These are phyloP conservation scores for Pseudomyrmex concolor DNA, from an alignment of 1,140 invertebrate genomes.

Conservation along the genomic window DNA sequence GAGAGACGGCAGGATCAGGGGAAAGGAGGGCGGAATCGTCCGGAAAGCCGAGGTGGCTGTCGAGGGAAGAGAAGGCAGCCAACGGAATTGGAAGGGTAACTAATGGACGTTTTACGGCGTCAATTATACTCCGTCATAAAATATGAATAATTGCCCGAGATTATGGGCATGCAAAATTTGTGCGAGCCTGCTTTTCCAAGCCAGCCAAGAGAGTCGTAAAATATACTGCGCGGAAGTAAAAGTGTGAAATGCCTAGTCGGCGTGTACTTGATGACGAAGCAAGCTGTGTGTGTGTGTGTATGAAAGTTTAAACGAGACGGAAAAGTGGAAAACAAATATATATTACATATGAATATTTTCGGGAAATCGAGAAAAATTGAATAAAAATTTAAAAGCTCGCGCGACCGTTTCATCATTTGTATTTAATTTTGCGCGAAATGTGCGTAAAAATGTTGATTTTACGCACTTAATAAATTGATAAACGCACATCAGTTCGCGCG, in stretches of 20 bases:
- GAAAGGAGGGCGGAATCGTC: conserved; percentile 39
- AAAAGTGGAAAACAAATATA: too few relatives aligned
- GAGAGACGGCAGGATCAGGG: background rate
- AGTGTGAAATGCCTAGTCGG: conserved; percentile 50
- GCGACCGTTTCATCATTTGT: too few relatives aligned
- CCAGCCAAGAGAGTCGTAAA: conserved; percentile 63
- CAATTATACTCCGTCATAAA: conserved; percentile 81
- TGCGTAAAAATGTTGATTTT: too few relatives aligned
- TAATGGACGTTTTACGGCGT: conserved; percentile 82
- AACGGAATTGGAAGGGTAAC: conserved; percentile 74
- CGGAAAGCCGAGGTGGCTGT: conserved; percentile 39
- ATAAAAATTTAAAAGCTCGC: too few relatives aligned
- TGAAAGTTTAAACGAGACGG: too few relatives aligned
- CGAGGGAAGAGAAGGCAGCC: conserved; percentile 50
- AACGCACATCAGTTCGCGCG: background rate
- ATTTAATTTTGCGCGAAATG: too few relatives aligned
- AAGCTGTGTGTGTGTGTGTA: background rate
- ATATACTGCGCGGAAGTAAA: conserved; percentile 59
- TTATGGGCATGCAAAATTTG: conserved; percentile 76
- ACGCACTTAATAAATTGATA: background rate
- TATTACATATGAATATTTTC: too few relatives aligned
- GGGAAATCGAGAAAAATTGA: too few relatives aligned
- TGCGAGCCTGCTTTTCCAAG: conserved; percentile 55
- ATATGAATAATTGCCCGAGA: conserved; percentile 81
- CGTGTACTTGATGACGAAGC: background rate